These are phyloP conservation scores for Zoroaster sp. DNA, from an alignment of 53 echinoderm and acorn worm species.

Conservation along the genomic window DNA sequence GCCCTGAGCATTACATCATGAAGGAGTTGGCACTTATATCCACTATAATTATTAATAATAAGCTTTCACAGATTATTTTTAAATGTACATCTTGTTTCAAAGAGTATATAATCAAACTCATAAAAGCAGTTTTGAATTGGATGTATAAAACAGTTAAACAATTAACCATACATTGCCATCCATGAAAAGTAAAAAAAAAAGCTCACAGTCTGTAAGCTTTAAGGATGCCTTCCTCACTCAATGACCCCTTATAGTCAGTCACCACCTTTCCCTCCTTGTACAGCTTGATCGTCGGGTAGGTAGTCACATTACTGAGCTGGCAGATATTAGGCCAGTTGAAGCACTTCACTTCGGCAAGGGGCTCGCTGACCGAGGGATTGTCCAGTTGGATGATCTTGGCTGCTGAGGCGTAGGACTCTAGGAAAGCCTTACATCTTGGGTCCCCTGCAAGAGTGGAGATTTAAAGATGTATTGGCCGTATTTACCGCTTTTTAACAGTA, in stretches of 20 bases:
- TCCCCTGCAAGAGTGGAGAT: slow-evolving; percentile 68
- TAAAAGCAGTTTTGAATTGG: too few relatives aligned
- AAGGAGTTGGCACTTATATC: too few relatives aligned
- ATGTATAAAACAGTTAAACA: too few relatives aligned
- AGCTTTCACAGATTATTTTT: too few relatives aligned
- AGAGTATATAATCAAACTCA: too few relatives aligned
- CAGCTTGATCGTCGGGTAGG: slow-evolving; percentile 85
- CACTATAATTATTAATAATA: too few relatives aligned
- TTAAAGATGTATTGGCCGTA: too few relatives aligned
- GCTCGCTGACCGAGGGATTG: slow-evolving; percentile 15
- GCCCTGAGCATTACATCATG: too few relatives aligned
- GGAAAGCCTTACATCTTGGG: slow-evolving; percentile 78
- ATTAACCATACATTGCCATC: background rate
- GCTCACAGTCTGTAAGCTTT: slow-evolving; percentile 79
- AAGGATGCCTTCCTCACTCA: slow-evolving; percentile 63
- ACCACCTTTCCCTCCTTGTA: slow-evolving; percentile 50
- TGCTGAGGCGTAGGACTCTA: slow-evolving; percentile 65
- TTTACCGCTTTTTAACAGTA: too few relatives aligned
- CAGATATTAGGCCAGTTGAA: slow-evolving; percentile 97
- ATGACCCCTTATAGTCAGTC: slow-evolving; percentile 67
- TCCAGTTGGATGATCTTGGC: slow-evolving; percentile 47
- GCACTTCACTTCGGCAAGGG: slow-evolving; percentile 90
- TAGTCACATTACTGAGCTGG: slow-evolving; percentile 81
- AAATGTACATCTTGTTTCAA: too few relatives aligned
- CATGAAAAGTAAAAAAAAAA: background rate